phyloP scores from a whole-genome alignment of 2,113 vertebrate species.

The Rhea americana region DNA sequence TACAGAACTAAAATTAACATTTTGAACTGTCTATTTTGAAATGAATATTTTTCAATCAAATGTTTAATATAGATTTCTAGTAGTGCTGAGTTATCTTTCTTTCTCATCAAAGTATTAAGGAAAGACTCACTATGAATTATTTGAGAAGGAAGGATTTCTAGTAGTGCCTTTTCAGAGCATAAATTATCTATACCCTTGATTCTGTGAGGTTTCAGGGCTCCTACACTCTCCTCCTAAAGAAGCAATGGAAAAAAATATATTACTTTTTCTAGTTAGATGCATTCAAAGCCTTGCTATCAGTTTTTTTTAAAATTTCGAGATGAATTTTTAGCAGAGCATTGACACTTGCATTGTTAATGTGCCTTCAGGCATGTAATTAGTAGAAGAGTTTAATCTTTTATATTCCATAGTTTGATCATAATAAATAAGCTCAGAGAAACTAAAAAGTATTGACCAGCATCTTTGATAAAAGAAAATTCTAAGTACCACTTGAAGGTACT shows the following conservation, averaged over 20 bases:
- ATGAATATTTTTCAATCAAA: neutral
- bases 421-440: constrained; percentile 77
- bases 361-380: constrained; percentile 87
- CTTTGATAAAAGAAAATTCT: constrained; percentile 71
- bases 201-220: constrained; percentile 50
- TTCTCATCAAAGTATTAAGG: neutral
- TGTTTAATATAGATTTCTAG: neutral
- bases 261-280: constrained; percentile 76
- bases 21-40: neutral
- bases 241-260: constrained; percentile 69
- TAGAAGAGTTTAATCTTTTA: constrained; percentile 84
- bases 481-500: constrained; percentile 64
- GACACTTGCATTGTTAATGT: constrained; percentile 85
- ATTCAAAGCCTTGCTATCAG: constrained; percentile 78
- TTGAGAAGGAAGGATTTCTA: neutral
- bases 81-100: neutral
- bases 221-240: constrained; percentile 44
- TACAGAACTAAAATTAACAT: neutral
- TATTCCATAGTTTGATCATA: constrained; percentile 81
- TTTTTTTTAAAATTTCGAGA: constrained; percentile 80
- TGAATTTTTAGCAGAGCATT: constrained; percentile 80
- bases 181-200: constrained; percentile 49
- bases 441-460: constrained; percentile 81
- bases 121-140: neutral
- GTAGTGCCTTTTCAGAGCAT: constrained; percentile 22